Percentiles rank a stretch among this genome's conserved stretches.
Evolutionary conservation across 2,797 vertebrate species (phyloP).

Genomic region (Ciconia nigra): DNA sequence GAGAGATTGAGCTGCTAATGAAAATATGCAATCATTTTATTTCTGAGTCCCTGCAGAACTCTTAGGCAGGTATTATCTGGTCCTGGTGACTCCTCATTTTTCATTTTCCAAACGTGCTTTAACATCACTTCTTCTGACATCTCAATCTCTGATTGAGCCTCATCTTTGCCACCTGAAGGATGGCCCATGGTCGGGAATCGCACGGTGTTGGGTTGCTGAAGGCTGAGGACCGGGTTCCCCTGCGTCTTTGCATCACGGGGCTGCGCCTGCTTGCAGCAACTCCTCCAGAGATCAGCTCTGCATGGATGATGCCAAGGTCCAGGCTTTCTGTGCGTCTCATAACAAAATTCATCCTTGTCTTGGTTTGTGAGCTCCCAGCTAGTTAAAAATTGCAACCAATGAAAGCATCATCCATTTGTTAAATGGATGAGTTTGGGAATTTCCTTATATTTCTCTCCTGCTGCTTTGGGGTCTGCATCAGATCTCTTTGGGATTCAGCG

Average conservation of each 20-base stretch:
- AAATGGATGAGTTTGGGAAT: background rate
- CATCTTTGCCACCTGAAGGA: slow-evolving; percentile 12
- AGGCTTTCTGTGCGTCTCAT: background rate
- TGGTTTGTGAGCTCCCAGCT: background rate
- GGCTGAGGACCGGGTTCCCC: background rate
- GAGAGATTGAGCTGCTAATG: slow-evolving; percentile 66
- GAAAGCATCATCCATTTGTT: background rate
- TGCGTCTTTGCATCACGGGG: background rate
- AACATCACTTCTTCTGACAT: slow-evolving; percentile 50
- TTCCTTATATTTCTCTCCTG: background rate
- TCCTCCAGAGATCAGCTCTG: background rate
- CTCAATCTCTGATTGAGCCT: slow-evolving; percentile 43
- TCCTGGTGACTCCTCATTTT: slow-evolving; percentile 60
- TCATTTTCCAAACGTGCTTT: slow-evolving; percentile 47
- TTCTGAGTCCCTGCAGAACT: slow-evolving; percentile 58
- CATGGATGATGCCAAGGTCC: background rate
- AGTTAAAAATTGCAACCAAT: background rate
- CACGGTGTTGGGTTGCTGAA: background rate
- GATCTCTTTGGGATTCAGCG: background rate
- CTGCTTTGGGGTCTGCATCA: background rate
- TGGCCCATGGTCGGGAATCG: background rate
- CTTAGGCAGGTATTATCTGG: slow-evolving; percentile 53
- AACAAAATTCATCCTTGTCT: background rate
- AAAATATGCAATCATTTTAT: slow-evolving; percentile 70
- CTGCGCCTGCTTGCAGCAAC: background rate